These are phyloP conservation scores for Drosophila kanekoi DNA, from an alignment of 2,888 invertebrate genomes.

Conservation along the genomic window DNA sequence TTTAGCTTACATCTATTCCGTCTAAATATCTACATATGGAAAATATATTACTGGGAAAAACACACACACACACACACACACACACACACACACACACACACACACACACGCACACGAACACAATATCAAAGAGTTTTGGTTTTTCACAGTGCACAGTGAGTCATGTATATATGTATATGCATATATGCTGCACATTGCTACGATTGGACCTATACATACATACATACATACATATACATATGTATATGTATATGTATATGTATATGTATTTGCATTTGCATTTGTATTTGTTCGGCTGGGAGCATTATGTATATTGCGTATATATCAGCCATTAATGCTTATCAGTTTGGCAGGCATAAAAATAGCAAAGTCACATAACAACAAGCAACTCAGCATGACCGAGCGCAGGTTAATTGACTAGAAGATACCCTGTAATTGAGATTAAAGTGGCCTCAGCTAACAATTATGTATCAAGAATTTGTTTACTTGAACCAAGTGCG, in stretches of 20 bases:
- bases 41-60: neutral
- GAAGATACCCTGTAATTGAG: constrained; percentile 8
- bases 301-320: constrained; percentile 8
- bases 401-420: neutral
- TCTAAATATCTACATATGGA: neutral
- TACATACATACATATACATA: neutral
- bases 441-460: neutral
- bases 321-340: constrained; percentile 28
- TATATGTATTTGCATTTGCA: too few relatives aligned
- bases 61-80: neutral
- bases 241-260: too few relatives aligned
- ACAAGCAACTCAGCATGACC: neutral
- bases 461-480: neutral
- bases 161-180: constrained; percentile 13
- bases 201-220: neutral
- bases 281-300: neutral
- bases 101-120: neutral
- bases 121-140: constrained; percentile 12
- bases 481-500: too few relatives aligned
- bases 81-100: neutral
- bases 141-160: constrained; percentile 18
- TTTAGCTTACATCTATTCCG: neutral
- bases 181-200: too few relatives aligned
- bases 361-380: constrained; percentile 1
- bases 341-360: constrained; percentile 13